Evolutionary conservation across 2,888 invertebrate genomes (phyloP).

Genomic region (Acanthoscelides obtectus): DNA sequence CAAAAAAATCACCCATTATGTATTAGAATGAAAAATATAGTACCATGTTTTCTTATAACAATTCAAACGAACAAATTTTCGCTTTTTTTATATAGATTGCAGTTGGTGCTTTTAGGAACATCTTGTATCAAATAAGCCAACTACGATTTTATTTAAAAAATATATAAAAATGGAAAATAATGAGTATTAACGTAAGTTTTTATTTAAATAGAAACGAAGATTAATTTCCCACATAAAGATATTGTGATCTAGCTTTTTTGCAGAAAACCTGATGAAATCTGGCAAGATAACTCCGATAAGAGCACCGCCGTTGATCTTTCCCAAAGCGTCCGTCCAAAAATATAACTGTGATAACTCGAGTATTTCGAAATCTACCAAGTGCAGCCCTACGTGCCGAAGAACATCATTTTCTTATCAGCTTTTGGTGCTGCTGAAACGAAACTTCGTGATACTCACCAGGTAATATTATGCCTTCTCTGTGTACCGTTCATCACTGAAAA

Average conservation of each 20-base stretch:
- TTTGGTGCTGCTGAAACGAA: slow-evolving; percentile 57
- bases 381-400: slow-evolving; percentile 47
- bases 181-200: too few species aligned
- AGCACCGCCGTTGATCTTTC: slow-evolving; percentile 42
- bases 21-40: too few species aligned
- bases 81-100: too few species aligned
- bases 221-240: neutral
- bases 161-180: too few species aligned
- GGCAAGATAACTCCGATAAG: slow-evolving; percentile 53
- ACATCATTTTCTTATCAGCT: slow-evolving; percentile 58
- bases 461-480: slow-evolving; percentile 11
- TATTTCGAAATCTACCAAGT: slow-evolving; percentile 10
- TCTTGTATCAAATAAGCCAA: too few species aligned
- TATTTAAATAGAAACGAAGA: too few species aligned
- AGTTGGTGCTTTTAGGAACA: too few species aligned
- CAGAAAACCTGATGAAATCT: slow-evolving; percentile 51
- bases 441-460: neutral
- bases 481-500: too few species aligned
- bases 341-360: slow-evolving; percentile 10
- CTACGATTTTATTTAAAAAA: too few species aligned
- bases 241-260: slow-evolving; percentile 22
- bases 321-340: slow-evolving; percentile 18
- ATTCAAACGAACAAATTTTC: too few species aligned
- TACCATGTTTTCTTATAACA: too few species aligned
- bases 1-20: too few species aligned